Evolutionary conservation across 1,140 invertebrate genomes (phyloP), one percentile per base, ranked within the genome.

Genomic region (Penaeus japonicus): DNA sequence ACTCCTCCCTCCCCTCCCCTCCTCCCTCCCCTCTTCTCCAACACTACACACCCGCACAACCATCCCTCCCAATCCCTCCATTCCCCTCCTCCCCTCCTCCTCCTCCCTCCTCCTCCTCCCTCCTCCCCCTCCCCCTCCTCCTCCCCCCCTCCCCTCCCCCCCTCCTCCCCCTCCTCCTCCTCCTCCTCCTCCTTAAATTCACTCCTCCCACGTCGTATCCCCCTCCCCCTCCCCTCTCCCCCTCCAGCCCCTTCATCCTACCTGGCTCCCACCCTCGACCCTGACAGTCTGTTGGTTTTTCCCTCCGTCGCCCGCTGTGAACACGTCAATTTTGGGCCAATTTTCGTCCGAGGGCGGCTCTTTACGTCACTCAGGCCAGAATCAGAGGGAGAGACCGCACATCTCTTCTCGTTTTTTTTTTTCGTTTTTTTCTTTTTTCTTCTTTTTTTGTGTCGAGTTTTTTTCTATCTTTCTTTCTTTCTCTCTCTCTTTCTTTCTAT

Each of bases 311-410:
- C 85, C 85, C 77, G 85, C 85, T 39, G 85, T 39, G 85, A 86
- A 57, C 75, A 86, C 85, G 85, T 80, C 85, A 86, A 86, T 86
- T 86, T 86, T 53, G 65, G 75, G 77, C 75, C 85, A 86, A 86
- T 86, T 86, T 86, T 86, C 75, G 32, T 86, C n/a, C 53, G 20
- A 53, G 85, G 77, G 30, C 75, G 75, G 75, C 54, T 62, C 62
- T 86, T 86, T 59, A 70, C 85, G 85, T 86, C 85, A 65, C 57
- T 35, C 55, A 18, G 53, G 55, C 85, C 32, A 47, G 85, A 65
- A 39, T 79, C 77, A 73, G 82, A 62, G 24, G 24, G 73, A 80
- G 75, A 47, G 54, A 78, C 54, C 75, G 57, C 55, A 62, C 57
- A 79, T 86, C 20, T 85, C 24, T 73, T 55, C 78, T 59, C 57